phyloP scores from a whole-genome alignment of 1,140 invertebrate genomes.

The Aphaenogaster ashmeadi region DNA sequence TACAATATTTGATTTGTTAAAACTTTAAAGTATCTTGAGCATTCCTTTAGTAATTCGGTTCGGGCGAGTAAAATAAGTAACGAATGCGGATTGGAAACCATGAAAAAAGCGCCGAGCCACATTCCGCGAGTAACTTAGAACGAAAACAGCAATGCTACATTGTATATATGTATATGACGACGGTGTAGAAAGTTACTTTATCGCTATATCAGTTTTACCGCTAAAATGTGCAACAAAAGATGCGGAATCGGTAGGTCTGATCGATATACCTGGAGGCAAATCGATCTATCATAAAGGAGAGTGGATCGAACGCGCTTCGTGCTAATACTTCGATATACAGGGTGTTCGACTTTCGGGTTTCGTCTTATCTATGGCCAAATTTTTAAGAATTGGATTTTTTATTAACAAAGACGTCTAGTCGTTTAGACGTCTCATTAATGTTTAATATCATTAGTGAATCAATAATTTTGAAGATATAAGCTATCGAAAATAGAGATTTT shows the following conservation, averaged over 20 bases:
- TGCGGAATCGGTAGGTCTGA: constrained; percentile 29
- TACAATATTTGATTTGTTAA: background rate
- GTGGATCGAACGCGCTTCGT: background rate
- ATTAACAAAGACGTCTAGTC: background rate
- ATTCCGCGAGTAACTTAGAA: constrained; percentile 47
- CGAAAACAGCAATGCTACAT: constrained; percentile 34
- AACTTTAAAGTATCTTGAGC: background rate
- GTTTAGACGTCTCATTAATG: background rate
- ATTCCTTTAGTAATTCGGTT: constrained; percentile 3
- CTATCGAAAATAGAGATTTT: background rate
- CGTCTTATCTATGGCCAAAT: background rate
- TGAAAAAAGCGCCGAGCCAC: background rate
- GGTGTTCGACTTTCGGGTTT: background rate
- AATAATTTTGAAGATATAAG: constrained; percentile 1
- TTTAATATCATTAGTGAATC: background rate
- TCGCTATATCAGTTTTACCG: background rate
- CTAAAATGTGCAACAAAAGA: constrained; percentile 25
- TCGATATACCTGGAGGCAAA: constrained; percentile 29
- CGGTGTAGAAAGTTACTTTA: constrained; percentile 45
- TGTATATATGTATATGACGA: background rate
- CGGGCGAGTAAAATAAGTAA: constrained; percentile 29
- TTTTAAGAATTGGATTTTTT: background rate
- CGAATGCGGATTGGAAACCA: background rate
- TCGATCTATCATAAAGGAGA: constrained; percentile 46
- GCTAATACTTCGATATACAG: constrained; percentile 20